Evolutionary conservation across 2,113 vertebrate species (phyloP).

Genomic region (Coptodon rendalli): DNA sequence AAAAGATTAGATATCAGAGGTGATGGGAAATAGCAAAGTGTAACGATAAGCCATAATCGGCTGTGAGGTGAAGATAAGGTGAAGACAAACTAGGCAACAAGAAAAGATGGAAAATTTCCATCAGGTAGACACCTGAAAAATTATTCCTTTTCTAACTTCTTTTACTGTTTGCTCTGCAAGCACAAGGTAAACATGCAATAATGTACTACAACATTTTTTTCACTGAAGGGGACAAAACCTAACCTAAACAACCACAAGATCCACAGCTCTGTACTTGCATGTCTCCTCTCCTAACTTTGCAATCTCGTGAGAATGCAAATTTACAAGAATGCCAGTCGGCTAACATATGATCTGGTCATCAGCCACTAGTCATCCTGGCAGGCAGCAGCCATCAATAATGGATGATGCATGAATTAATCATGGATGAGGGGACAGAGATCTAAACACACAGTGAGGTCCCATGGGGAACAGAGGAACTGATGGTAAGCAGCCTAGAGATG

Average conservation of each 20-base stretch:
- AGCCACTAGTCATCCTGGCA: constrained; percentile 32
- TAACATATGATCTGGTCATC: constrained; percentile 36
- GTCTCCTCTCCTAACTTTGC: background rate
- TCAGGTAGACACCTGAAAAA: background rate
- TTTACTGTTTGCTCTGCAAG: background rate
- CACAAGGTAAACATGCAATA: background rate
- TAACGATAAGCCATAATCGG: background rate
- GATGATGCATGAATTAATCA: constrained; percentile 65
- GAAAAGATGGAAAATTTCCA: background rate
- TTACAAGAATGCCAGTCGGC: background rate
- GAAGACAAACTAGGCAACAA: background rate
- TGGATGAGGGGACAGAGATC: constrained; percentile 41
- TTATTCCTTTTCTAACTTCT: background rate
- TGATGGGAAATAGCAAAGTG: background rate
- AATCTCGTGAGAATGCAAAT: background rate
- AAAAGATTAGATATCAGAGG: background rate
- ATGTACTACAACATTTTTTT: background rate
- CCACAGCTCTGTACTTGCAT: background rate
- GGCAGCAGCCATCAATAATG: constrained; percentile 60
- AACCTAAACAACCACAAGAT: background rate
- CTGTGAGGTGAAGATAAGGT: background rate
- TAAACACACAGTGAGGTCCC: constrained; percentile 24
- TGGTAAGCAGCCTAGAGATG: background rate
- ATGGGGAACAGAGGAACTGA: background rate
- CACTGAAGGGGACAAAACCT: background rate